A percentile compares a stretch with the other conserved stretches of the same genome.
Evolutionary conservation across 2,888 invertebrate species (phyloP).

Genomic region (Lithophane semibrunnea): DNA sequence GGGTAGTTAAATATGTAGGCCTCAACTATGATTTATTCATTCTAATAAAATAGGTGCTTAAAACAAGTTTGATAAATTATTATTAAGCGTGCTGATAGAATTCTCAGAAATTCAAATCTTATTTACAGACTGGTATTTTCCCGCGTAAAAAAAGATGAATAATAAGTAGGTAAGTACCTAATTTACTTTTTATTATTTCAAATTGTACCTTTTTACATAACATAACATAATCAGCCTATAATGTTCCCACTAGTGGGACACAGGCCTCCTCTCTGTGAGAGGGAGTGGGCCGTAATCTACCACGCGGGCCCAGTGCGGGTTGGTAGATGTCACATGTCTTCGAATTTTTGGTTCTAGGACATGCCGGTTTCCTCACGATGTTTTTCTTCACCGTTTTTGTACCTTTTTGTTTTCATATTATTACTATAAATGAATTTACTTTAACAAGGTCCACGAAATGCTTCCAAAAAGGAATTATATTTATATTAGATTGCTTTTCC

Average conservation of each 20-base stretch:
- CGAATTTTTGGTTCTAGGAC: no score
- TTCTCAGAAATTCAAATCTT: background rate
- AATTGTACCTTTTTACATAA: background rate
- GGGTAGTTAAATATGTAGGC: background rate
- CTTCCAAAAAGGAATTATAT: background rate
- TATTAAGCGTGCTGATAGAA: background rate
- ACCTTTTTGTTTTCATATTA: constrained; percentile 2
- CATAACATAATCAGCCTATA: no score
- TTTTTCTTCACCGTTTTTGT: background rate
- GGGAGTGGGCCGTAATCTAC: no score
- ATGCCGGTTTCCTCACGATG: no score
- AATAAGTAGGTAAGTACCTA: background rate
- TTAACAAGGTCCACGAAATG: constrained; percentile 4
- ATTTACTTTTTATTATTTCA: constrained; percentile 11
- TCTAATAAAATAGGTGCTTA: constrained; percentile 4
- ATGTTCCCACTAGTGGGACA: no score
- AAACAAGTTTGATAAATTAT: constrained; percentile 17
- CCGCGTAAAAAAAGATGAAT: background rate
- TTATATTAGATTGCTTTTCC: background rate
- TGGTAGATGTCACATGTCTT: no score
- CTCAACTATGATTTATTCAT: constrained; percentile 17
- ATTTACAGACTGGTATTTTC: background rate
- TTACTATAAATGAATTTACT: background rate
- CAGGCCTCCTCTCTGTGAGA: no score
- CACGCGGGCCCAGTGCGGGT: no score